phyloP scores from a whole-genome alignment of 2,797 vertebrate species.

The Acanthurus lineatus region DNA sequence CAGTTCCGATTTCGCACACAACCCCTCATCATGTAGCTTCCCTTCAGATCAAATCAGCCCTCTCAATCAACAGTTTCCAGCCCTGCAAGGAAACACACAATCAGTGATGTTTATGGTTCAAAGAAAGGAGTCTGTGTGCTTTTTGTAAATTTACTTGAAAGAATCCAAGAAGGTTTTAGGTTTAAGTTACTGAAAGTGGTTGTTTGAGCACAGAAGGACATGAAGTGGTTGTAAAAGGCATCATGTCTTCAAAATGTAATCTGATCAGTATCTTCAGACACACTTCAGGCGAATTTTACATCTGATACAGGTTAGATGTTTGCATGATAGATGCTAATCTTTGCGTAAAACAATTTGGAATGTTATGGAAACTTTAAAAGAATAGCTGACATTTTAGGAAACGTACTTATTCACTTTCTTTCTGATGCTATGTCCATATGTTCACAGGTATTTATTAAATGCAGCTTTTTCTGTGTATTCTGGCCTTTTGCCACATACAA shows the following conservation, averaged over 20 bases:
- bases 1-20: slow-evolving; percentile 52
- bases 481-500: too few relatives aligned
- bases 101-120: slow-evolving; percentile 65
- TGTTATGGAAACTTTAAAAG: not conserved
- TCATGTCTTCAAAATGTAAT: slow-evolving; percentile 46
- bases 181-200: slow-evolving; percentile 45
- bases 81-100: slow-evolving; percentile 64
- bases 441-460: too few relatives aligned
- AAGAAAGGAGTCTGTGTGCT: slow-evolving; percentile 52
- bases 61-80: slow-evolving; percentile 65
- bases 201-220: slow-evolving; percentile 29
- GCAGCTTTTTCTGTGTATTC: too few relatives aligned
- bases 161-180: slow-evolving; percentile 28
- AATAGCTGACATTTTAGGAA: slow-evolving; percentile 1
- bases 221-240: slow-evolving; percentile 26
- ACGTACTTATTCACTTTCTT: not conserved
- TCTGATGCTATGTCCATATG: too few relatives aligned
- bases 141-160: slow-evolving; percentile 60
- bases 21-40: slow-evolving; percentile 32
- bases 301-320: slow-evolving; percentile 12
- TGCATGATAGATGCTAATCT: slow-evolving; percentile 26
- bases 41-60: slow-evolving; percentile 54
- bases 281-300: not conserved
- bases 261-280: slow-evolving; percentile 31
- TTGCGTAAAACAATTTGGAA: slow-evolving; percentile 18